Conservation (phyloP, 2,797 vertebrate species). For the Eulemur mongoz region DNA sequence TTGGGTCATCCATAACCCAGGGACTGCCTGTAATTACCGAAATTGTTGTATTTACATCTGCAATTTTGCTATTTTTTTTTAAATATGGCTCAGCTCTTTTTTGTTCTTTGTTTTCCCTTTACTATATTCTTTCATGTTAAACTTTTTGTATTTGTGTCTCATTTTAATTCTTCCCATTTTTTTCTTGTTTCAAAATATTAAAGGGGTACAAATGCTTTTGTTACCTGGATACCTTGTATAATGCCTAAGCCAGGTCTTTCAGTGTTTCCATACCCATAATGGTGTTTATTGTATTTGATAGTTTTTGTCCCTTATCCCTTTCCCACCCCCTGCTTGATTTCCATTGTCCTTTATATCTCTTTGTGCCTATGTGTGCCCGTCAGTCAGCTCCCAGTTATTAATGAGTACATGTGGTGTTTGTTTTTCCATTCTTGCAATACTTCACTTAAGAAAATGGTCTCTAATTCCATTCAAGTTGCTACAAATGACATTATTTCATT, state of each 20-base stretch:
- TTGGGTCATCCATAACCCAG: neutral
- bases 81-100: neutral
- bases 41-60: neutral
- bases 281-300: neutral
- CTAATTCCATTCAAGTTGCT: neutral
- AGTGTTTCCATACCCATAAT: neutral
- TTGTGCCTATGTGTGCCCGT: neutral
- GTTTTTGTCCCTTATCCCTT: neutral
- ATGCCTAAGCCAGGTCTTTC: neutral
- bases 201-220: neutral
- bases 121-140: neutral
- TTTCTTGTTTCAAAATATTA: neutral
- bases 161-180: neutral
- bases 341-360: neutral
- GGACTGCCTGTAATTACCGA: neutral
- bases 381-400: neutral
- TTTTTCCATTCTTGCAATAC: neutral
- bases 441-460: neutral
- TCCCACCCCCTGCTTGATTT: neutral
- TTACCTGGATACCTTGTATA: neutral
- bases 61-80: neutral
- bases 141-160: neutral
- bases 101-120: neutral
- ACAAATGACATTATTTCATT: neutral
- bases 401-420: neutral